Percentiles rank a stretch among this genome's conserved stretches.
Conservation (phyloP, 2,113 vertebrate species). For the Heterotis niloticus region DNA sequence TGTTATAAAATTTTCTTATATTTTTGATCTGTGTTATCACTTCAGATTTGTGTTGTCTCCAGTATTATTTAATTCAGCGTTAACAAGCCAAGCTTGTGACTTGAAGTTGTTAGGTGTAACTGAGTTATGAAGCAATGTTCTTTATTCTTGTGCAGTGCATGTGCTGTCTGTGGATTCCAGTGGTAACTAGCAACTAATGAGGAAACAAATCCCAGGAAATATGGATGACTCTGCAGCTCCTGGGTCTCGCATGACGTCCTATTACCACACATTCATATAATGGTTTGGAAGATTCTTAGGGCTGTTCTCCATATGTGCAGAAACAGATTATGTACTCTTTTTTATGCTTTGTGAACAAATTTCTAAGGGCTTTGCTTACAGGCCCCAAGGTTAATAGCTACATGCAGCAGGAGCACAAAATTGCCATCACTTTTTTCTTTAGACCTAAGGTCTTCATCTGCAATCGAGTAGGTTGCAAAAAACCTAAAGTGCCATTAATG, state of each 20-base stretch:
- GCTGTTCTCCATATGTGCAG: not conserved
- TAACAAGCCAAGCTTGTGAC: not conserved
- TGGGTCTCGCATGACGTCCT: conserved; percentile 38
- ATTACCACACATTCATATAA: conserved; percentile 51
- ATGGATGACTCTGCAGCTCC: conserved; percentile 39
- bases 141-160: not conserved
- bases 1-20: not conserved
- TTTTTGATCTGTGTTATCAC: not conserved
- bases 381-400: conserved; percentile 34
- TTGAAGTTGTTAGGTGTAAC: not conserved
- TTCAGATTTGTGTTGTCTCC: not conserved
- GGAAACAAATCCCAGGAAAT: conserved; percentile 14
- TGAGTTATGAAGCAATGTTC: conserved; percentile 1
- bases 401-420: conserved; percentile 10
- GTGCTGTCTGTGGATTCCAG: conserved; percentile 20
- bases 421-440: not conserved
- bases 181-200: conserved; percentile 35
- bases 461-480: conserved; percentile 34
- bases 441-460: not conserved
- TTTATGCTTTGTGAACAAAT: conserved; percentile 28
- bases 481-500: conserved; percentile 41
- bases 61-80: not conserved
- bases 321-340: conserved; percentile 40
- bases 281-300: conserved; percentile 15
- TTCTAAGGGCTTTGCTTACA: conserved; percentile 17